A percentile compares a stretch with the other conserved stretches of the same genome.
Evolutionary conservation across 1,140 invertebrate species (phyloP).

Genomic region (Orius laevigatus): DNA sequence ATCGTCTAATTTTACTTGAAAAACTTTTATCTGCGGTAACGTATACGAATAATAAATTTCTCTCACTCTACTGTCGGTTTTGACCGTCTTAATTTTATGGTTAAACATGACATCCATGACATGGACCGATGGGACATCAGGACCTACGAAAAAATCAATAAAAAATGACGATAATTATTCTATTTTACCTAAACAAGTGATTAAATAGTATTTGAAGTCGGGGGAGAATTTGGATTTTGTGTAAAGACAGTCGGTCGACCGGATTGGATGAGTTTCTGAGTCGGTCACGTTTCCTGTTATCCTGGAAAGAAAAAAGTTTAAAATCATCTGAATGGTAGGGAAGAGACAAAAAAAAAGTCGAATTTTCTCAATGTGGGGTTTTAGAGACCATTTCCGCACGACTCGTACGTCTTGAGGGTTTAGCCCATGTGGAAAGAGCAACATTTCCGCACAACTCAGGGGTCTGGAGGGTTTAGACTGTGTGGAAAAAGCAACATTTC

Average conservation of each 20-base stretch:
- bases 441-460: too few relatives aligned
- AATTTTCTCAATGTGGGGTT: too few relatives aligned
- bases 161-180: neutral
- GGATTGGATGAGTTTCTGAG: slow-evolving; percentile 16
- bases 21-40: slow-evolving; percentile 38
- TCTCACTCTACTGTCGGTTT: slow-evolving; percentile 33
- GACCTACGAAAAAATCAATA: slow-evolving; percentile 27
- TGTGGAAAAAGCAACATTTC: too few relatives aligned
- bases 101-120: slow-evolving; percentile 37
- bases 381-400: too few relatives aligned
- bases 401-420: too few relatives aligned
- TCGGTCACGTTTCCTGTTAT: neutral
- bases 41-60: slow-evolving; percentile 33
- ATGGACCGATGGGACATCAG: slow-evolving; percentile 44
- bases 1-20: slow-evolving; percentile 36
- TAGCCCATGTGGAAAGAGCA: too few relatives aligned
- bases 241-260: slow-evolving; percentile 21
- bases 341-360: too few relatives aligned
- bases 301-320: neutral
- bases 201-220: slow-evolving; percentile 30
- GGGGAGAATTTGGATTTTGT: slow-evolving; percentile 23
- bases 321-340: too few relatives aligned
- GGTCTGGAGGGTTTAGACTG: too few relatives aligned
- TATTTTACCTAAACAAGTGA: slow-evolving; percentile 44
- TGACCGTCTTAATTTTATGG: slow-evolving; percentile 35